Conservation (phyloP, 1,140 invertebrate species). For the Semibalanus balanoides region DNA sequence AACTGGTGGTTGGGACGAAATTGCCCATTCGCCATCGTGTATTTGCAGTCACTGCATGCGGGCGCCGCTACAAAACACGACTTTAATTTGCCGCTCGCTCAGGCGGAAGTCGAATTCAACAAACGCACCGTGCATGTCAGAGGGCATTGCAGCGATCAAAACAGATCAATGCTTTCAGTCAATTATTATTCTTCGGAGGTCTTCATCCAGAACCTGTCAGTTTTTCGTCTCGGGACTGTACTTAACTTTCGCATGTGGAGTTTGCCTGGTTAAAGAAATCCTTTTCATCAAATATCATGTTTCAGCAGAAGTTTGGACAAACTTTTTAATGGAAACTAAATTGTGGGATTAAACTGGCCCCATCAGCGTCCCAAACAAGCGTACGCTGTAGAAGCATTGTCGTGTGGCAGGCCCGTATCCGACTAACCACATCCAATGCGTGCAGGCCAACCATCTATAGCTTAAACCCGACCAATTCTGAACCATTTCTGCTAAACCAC, state of each 20-base stretch:
- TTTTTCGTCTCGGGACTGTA: neutral
- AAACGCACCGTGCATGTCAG: neutral
- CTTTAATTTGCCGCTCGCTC: neutral
- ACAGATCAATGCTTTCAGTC: neutral
- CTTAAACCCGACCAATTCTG: too few relatives aligned
- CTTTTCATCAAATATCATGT: neutral
- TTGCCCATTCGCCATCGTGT: neutral
- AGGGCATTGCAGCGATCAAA: neutral
- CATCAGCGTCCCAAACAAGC: neutral
- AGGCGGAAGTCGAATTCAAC: neutral
- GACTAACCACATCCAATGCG: too few relatives aligned
- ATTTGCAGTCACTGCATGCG: neutral
- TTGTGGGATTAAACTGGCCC: neutral
- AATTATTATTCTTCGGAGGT: neutral
- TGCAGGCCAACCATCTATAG: too few relatives aligned
- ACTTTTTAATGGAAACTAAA: neutral
- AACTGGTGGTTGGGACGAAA: neutral
- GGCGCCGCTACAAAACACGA: neutral
- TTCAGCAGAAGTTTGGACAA: neutral
- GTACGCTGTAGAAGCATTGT: too few relatives aligned
- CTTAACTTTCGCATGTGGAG: neutral
- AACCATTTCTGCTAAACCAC: too few relatives aligned
- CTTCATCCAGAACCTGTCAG: neutral
- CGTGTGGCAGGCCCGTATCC: too few relatives aligned
- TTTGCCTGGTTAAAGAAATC: neutral